phyloP scores from a whole-genome alignment of 92 coral and sea anemone species.

The Epizoanthus illoricatus region DNA sequence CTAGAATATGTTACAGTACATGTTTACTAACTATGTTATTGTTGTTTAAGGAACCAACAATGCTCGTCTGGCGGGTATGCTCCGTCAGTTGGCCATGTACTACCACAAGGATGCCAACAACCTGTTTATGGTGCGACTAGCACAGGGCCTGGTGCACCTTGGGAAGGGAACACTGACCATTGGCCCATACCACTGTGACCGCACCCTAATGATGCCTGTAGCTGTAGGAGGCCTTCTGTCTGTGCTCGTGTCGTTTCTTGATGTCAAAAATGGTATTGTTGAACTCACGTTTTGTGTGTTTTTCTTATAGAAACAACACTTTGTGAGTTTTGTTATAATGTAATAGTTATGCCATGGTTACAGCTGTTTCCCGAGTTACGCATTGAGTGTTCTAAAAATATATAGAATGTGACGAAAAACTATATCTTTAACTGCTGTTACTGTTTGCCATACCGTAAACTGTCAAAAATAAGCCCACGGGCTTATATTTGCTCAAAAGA shows the following conservation, averaged over 20 bases:
- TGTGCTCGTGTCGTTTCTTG: conserved; percentile 88
- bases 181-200: conserved; percentile 97
- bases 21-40: not conserved
- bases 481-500: too few species aligned
- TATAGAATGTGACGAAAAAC: too few species aligned
- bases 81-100: conserved; percentile 96
- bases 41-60: conserved; percentile 82
- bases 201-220: conserved; percentile 92
- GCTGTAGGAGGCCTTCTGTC: conserved; percentile 97
- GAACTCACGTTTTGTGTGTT: not conserved
- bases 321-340: not conserved
- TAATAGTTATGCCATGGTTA: not conserved
- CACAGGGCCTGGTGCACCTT: conserved; percentile 98
- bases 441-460: too few species aligned
- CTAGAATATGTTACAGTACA: too few species aligned
- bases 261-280: conserved; percentile 85
- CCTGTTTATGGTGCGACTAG: conserved; percentile 97
- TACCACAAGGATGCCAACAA: conserved; percentile 98
- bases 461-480: too few species aligned
- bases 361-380: too few species aligned
- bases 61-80: conserved; percentile 96
- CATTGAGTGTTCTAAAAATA: too few species aligned
- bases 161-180: conserved; percentile 96
- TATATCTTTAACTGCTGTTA: too few species aligned
- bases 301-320: not conserved